Conservation (phyloP, 2,888 invertebrate species). For the Napeogenes sylphis region DNA sequence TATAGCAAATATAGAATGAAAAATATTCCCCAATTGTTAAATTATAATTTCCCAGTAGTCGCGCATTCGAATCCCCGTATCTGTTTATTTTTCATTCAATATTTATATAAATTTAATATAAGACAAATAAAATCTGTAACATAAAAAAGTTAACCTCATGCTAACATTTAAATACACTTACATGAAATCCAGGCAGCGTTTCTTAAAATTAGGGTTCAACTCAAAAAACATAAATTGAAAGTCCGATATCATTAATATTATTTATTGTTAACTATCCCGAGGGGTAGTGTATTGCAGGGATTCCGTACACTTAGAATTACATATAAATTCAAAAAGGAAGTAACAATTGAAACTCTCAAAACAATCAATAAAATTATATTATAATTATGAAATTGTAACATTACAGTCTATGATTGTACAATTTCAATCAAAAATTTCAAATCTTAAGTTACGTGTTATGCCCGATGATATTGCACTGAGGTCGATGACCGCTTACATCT, state of each 20-base stretch:
- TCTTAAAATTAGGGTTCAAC: constrained; percentile 25
- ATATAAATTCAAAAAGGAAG: constrained; percentile 71
- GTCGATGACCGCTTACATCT: constrained; percentile 17
- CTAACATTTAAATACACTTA: constrained; percentile 46
- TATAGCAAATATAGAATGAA: too few relatives aligned
- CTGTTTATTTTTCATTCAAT: too few relatives aligned
- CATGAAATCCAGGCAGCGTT: constrained; percentile 57
- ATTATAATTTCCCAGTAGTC: too few relatives aligned
- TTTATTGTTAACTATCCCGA: constrained; percentile 71
- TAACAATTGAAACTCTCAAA: constrained; percentile 65
- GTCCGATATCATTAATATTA: constrained; percentile 41
- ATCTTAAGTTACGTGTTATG: constrained; percentile 53
- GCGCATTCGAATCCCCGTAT: too few relatives aligned
- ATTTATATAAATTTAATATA: too few relatives aligned
- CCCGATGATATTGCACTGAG: constrained; percentile 61
- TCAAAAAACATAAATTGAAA: constrained; percentile 32
- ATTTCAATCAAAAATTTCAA: constrained; percentile 67
- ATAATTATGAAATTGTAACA: constrained; percentile 51
- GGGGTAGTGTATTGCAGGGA: constrained; percentile 59
- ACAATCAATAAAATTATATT: constrained; percentile 50
- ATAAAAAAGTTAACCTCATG: constrained; percentile 19
- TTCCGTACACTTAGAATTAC: constrained; percentile 65
- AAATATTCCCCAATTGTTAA: too few relatives aligned
- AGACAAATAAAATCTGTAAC: constrained; percentile 18
- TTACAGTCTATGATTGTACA: constrained; percentile 76